These are phyloP conservation scores for Ctenopoma multispine DNA, from an alignment of 2,797 vertebrate species.

Conservation along the genomic window DNA sequence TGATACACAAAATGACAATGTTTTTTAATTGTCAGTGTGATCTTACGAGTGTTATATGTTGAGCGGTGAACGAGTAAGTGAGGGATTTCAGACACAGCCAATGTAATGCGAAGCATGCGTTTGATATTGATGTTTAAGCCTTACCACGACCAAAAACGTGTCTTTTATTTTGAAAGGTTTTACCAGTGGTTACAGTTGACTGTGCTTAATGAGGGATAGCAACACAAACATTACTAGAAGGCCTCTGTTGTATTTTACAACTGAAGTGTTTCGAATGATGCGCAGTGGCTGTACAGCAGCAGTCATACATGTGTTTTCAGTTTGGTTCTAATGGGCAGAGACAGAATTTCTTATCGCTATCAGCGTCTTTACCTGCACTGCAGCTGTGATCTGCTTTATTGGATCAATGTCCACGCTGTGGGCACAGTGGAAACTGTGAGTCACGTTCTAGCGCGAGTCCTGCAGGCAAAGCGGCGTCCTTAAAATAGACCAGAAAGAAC, in stretches of 20 bases:
- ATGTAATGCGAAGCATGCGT: no score
- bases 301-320: not conserved
- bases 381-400: not conserved
- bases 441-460: constrained; percentile 16
- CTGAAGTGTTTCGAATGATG: constrained; percentile 7
- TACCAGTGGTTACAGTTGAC: not conserved
- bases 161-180: not conserved
- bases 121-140: not conserved
- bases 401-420: not conserved
- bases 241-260: not conserved
- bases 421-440: constrained; percentile 42
- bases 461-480: constrained; percentile 15
- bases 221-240: not conserved
- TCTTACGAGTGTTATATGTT: no score
- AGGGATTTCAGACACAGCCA: no score
- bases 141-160: not conserved
- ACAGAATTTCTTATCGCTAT: not conserved
- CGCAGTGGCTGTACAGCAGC: not conserved
- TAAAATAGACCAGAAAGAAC: constrained; percentile 43
- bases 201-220: not conserved
- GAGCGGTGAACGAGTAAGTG: no score
- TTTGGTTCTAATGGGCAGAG: not conserved
- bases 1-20: not conserved
- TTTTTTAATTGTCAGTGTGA: no score
- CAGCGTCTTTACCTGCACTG: constrained; percentile 7